Evolutionary conservation across 2,797 vertebrate species (phyloP).

Genomic region (Gobio occitaniae): DNA sequence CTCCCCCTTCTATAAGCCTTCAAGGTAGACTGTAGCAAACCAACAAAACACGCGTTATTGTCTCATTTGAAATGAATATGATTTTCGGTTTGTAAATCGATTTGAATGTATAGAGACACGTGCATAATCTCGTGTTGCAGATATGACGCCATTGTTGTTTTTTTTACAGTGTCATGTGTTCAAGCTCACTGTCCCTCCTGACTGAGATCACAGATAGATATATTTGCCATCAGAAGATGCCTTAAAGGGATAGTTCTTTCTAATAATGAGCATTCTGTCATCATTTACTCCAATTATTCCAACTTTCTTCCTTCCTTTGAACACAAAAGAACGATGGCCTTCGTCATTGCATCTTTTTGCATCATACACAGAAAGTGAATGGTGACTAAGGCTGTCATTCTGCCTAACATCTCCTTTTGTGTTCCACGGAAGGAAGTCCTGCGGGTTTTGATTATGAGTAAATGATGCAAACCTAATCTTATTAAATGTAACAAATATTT

Average conservation of each 20-base stretch:
- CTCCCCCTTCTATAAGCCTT: neutral
- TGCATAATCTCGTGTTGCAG: constrained; percentile 32
- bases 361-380: neutral
- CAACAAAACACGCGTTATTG: neutral
- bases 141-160: constrained; percentile 51
- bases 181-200: neutral
- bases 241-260: neutral
- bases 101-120: constrained; percentile 26
- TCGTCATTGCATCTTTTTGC: constrained; percentile 27
- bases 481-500: neutral
- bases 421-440: neutral
- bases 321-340: neutral
- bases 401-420: constrained; percentile 6
- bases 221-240: constrained; percentile 3
- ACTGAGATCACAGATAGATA: constrained; percentile 1
- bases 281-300: neutral
- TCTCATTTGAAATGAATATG: neutral
- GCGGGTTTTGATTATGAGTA: neutral
- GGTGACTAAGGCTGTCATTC: constrained; percentile 9
- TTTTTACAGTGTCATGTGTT: constrained; percentile 33
- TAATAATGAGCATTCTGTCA: neutral
- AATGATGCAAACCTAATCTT: constrained; percentile 10
- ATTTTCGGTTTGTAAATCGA: neutral
- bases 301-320: neutral
- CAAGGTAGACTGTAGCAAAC: neutral